A percentile compares a stretch with the other conserved stretches of the same genome.
phyloP scores from a whole-genome alignment of 2,113 vertebrate species.

The Triplophysa siluroides region DNA sequence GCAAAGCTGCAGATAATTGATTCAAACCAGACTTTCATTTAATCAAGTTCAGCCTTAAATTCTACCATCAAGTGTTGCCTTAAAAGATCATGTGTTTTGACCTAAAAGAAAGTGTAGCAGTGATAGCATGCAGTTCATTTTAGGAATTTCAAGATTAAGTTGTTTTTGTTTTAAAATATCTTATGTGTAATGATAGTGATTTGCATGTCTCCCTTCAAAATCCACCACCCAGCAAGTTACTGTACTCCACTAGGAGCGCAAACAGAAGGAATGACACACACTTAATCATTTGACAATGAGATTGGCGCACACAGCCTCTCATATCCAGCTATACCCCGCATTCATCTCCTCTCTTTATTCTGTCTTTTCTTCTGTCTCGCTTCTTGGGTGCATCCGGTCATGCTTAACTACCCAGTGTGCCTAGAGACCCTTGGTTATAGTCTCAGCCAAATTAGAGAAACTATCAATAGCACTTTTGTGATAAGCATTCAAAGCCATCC shows the following conservation, averaged over 20 bases:
- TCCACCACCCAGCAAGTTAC: neutral
- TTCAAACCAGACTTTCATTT: too few relatives aligned
- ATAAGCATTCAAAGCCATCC: conserved; percentile 38
- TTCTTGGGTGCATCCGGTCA: conserved; percentile 38
- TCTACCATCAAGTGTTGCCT: too few relatives aligned
- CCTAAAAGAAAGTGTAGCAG: neutral
- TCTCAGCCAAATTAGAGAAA: conserved; percentile 32
- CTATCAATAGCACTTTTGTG: conserved; percentile 59
- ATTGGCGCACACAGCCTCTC: conserved; percentile 19
- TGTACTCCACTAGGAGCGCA: neutral
- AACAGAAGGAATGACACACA: neutral
- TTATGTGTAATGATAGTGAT: neutral
- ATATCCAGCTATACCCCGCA: conserved; percentile 11
- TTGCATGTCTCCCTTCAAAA: neutral
- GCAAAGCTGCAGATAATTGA: neutral
- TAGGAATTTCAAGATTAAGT: too few relatives aligned
- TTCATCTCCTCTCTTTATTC: conserved; percentile 28
- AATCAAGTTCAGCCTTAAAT: too few relatives aligned
- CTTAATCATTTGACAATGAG: conserved; percentile 26
- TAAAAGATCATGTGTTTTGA: neutral
- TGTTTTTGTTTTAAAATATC: neutral
- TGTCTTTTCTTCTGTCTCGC: conserved; percentile 7
- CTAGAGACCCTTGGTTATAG: conserved; percentile 23
- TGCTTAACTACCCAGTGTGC: conserved; percentile 31
- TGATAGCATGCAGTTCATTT: neutral